Conservation (phyloP, 2,113 vertebrate genomes). For the Dipodomys spectabilis region DNA sequence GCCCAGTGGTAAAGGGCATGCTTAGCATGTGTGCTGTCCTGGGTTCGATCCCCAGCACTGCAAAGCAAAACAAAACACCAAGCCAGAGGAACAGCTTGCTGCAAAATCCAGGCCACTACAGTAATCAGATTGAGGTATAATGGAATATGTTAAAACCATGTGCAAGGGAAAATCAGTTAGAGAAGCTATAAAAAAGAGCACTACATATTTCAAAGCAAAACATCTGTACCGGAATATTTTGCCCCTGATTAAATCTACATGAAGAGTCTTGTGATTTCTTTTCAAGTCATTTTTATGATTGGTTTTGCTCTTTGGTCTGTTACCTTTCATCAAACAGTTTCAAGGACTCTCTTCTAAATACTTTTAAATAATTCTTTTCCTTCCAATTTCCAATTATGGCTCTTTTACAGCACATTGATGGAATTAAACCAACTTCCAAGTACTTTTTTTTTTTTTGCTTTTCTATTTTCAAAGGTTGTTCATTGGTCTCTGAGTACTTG, state of each 20-base stretch:
- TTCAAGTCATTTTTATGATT: constrained; percentile 53
- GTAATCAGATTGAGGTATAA: neutral
- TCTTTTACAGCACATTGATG: constrained; percentile 46
- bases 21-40: neutral
- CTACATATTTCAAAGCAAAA: constrained; percentile 55
- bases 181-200: constrained; percentile 39
- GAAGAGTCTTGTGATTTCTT: constrained; percentile 41
- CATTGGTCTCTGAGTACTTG: constrained; percentile 49
- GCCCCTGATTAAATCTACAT: constrained; percentile 47
- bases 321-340: constrained; percentile 51
- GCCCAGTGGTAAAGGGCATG: neutral
- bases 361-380: constrained; percentile 50
- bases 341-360: constrained; percentile 50
- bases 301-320: constrained; percentile 45
- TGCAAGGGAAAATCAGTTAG: constrained; percentile 61
- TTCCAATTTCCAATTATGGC: constrained; percentile 26
- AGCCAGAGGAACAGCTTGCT: neutral
- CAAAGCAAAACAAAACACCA: neutral
- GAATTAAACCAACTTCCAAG: constrained; percentile 20
- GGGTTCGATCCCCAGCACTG: neutral
- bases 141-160: constrained; percentile 37
- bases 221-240: constrained; percentile 44
- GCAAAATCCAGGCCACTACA: constrained; percentile 44
- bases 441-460: neutral
- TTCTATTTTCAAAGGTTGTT: constrained; percentile 49